These are phyloP conservation scores for Diachrysia chrysitis DNA, from an alignment of 2,888 invertebrate genomes.

Conservation along the genomic window DNA sequence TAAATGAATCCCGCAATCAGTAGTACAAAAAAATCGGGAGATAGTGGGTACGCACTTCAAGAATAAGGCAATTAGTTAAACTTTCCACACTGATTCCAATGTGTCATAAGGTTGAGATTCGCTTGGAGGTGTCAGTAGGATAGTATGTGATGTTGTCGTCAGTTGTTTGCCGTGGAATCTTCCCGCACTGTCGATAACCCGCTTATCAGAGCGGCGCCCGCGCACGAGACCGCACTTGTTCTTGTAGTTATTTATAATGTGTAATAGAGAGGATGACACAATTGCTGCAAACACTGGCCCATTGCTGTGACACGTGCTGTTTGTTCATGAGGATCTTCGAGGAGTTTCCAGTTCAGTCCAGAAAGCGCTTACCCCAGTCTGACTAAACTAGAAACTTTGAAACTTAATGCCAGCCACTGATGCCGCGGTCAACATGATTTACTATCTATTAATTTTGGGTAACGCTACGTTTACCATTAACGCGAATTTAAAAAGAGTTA, in stretches of 20 bases:
- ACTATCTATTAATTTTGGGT: too few species aligned
- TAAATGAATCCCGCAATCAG: conserved; percentile 36
- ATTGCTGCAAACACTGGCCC: conserved; percentile 51
- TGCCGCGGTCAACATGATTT: too few species aligned
- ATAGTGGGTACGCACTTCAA: conserved; percentile 13
- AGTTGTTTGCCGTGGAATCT: conserved; percentile 88
- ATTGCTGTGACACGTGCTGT: conserved; percentile 55
- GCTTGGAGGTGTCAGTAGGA: conserved; percentile 29
- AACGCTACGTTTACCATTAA: too few species aligned
- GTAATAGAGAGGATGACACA: conserved; percentile 61
- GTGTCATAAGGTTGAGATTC: conserved; percentile 38
- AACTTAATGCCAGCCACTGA: too few species aligned
- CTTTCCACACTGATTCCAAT: conserved; percentile 32
- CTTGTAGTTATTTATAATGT: conserved; percentile 68
- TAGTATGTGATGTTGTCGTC: conserved; percentile 46
- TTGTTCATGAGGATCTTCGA: conserved; percentile 15
- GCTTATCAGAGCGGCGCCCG: conserved; percentile 70
- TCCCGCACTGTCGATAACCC: conserved; percentile 83
- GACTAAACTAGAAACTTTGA: too few species aligned
- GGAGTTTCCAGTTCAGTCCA: not conserved
- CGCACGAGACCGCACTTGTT: conserved; percentile 78
- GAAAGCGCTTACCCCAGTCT: too few species aligned
- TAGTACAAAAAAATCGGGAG: conserved; percentile 21
- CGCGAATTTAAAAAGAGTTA: too few species aligned
- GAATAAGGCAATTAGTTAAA: conserved; percentile 21